Base-by-base conservation (phyloP, 2,113 vertebrate species). In the Notarius quadriscutis region DNA sequence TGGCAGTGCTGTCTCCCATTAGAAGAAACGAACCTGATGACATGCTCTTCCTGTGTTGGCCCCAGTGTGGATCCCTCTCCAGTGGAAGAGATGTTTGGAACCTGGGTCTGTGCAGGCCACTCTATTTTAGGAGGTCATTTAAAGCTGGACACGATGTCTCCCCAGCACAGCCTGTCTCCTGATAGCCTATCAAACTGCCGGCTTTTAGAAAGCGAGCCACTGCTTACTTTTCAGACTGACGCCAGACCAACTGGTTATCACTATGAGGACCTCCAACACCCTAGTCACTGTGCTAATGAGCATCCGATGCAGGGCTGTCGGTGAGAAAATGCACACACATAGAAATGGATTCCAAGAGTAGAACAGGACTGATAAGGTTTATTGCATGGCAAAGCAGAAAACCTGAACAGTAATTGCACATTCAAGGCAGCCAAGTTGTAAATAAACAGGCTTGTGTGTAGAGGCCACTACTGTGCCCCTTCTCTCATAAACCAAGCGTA, bases 161-260 rank as follows among this genome's bases (percentile, higher is more conserved):
- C 92, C 92, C 91, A 91, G 91, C 65, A 91, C 90, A 92, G 93
- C 93, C 94, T 94, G 94, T 95, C 95, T 95, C 91, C 96, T 96
- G 96, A 97, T 96, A 97, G 95, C 93, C 95, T 95, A 96, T 96
- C 94, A 95, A 63, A 95, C 86, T 92, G 93, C 93, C 92, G 91
- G 94, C 95, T 95, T 95, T 95, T 95, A 94, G 94, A 93, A 94
- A 92, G 95, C 80, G 95, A 97, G 96, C 91, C 94, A 93, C 83
- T 87, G 93, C 94, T 81, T 92, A 93, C 95, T 95, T 94, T 94
- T 94, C 93, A 95, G 94, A 94, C 95, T 95, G 97, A 97, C 96
- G 97, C 96, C 96, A 95, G 91, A 91, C 92, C 80, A 94, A 93
- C 93, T 90, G 88, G 93, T 95, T 95, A 95, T 95, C 95, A 94